Evolutionary conservation across 1,140 invertebrate species (phyloP), one percentile per base, ranked within the genome.

Genomic region (Aleiodes sp.): DNA sequence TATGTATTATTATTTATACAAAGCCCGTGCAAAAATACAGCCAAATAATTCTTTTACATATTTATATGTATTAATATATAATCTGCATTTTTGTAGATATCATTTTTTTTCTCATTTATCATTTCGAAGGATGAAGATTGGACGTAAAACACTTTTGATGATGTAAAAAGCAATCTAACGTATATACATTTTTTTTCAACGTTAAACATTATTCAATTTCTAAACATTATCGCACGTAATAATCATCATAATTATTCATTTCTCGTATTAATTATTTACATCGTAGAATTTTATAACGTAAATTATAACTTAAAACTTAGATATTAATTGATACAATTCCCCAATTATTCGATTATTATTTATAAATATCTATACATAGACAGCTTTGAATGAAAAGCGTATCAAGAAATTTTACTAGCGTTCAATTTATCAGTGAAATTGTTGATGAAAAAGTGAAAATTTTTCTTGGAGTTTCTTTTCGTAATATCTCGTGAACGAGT

Each of bases 11-110:
- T 82, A 82, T 85, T 84, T 84, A 81, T 84, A 86, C 80, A 84
- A 82, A 78, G 77, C 84, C 79, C 82, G 84, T 86, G 84, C 84
- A 86, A 86, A 86, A 86, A 86, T 86, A 86, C 79, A 81, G 78
- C 76, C 76, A 78, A 73, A 41, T 63, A 63, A 69, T 72, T 61
- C 37, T 72, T 56, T 43, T 67, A 43, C 29, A 68, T 60, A 43
- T 41, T 56, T 60, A 61, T 60, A 39, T 31, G 65, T 37, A 60
- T 61, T 39, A 60, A 60, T 56, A 71, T 64, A 46, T 46, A 61
- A 43, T 61, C 37, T 68, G 66, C 12, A 60, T 43, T 59, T 70
- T 41, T 62, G 65, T 56, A 56, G 28, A 26, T 62, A 21, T 26
- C 41, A 12, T 62, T 65, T 8, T 16, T 66, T 33, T 46, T 19